Evolutionary conservation across 1,140 invertebrate species (phyloP).

Genomic region (Himalopsyche phryganea): DNA sequence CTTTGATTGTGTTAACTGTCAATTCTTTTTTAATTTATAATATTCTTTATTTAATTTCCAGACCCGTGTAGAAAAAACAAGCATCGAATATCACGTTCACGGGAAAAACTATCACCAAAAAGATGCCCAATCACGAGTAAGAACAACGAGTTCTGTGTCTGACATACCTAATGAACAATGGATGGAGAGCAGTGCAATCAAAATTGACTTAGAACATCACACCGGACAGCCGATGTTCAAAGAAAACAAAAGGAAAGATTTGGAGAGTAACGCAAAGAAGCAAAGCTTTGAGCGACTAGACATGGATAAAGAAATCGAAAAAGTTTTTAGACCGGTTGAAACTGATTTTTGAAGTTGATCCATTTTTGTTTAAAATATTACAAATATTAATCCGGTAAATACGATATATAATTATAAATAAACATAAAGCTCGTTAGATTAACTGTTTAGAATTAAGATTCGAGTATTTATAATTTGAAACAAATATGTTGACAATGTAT

Average conservation of each 20-base stretch:
- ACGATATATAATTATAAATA: too few relatives aligned
- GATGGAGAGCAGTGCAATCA: neutral
- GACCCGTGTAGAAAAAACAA: constrained; percentile 37
- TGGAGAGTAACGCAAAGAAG: too few relatives aligned
- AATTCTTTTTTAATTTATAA: too few relatives aligned
- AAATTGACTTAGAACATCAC: neutral
- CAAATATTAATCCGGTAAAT: neutral
- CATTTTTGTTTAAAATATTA: too few relatives aligned
- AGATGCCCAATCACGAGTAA: too few relatives aligned
- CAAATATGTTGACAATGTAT: too few relatives aligned
- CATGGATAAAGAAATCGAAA: constrained; percentile 46
- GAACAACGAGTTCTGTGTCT: too few relatives aligned
- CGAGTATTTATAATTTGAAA: too few relatives aligned
- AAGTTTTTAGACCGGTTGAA: constrained; percentile 38
- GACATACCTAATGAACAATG: neutral
- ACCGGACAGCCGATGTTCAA: constrained; percentile 8
- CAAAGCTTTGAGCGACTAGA: neutral
- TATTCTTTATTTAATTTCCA: too few relatives aligned
- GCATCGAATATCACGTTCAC: constrained; percentile 40
- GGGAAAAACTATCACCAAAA: constrained; percentile 16
- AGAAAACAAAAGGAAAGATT: constrained; percentile 3
- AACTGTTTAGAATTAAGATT: too few relatives aligned
- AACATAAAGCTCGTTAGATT: too few relatives aligned
- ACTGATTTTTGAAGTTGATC: constrained; percentile 39
- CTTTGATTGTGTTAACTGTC: too few relatives aligned